Evolutionary conservation across 2,113 vertebrate species (phyloP).

Genomic region (Sapajus apella): DNA sequence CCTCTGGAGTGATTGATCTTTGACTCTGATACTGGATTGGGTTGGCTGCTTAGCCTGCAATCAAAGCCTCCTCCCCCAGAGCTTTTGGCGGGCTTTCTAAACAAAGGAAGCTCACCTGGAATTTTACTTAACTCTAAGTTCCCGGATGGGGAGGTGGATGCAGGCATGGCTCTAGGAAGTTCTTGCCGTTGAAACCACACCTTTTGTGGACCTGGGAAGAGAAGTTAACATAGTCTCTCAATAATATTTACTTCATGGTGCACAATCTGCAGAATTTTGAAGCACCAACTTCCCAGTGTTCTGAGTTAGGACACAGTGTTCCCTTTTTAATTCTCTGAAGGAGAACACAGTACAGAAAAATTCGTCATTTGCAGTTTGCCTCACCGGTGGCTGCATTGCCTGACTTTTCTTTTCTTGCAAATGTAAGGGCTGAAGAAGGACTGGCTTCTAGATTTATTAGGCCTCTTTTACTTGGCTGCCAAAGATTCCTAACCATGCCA

Average conservation of each 20-base stretch:
- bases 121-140: no score
- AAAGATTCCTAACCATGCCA: slow-evolving; percentile 53
- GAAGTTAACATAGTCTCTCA: neutral
- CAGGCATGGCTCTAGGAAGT: no score
- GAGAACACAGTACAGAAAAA: neutral
- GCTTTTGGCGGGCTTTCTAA: no score
- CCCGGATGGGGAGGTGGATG: no score
- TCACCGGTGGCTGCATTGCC: neutral
- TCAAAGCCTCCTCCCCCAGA: no score
- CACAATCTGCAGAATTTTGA: neutral
- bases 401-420: slow-evolving; percentile 11
- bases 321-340: neutral
- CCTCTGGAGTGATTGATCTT: no score
- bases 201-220: no score
- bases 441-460: neutral
- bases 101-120: no score
- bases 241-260: neutral
- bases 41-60: no score
- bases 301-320: neutral
- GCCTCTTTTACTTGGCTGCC: slow-evolving; percentile 30
- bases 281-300: neutral
- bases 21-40: no score
- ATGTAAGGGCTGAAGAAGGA: neutral
- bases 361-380: neutral
- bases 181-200: no score